Percentiles rank a stretch among this genome's conserved stretches.
Evolutionary conservation across 2,797 vertebrate species (phyloP).

Genomic region (Bucorvus abyssinicus): DNA sequence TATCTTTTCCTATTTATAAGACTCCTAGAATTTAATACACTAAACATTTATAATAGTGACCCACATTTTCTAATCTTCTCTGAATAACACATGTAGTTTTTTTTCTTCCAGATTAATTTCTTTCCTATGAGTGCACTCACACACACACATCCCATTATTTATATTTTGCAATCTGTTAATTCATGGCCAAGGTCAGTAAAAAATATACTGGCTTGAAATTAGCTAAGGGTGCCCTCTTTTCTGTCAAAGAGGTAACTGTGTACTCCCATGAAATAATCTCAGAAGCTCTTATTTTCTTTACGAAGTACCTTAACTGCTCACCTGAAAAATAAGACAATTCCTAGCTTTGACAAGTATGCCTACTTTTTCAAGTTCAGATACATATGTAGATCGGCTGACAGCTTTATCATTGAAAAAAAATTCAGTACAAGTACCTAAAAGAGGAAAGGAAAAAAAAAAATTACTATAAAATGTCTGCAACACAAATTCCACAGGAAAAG

Average conservation of each 20-base stretch:
- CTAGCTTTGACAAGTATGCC: slow-evolving; percentile 87
- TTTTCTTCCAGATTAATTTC: neutral
- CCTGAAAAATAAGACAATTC: slow-evolving; percentile 96
- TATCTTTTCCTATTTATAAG: neutral
- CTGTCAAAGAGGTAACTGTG: neutral
- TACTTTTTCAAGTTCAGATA: slow-evolving; percentile 82
- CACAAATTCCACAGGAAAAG: neutral
- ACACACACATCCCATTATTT: neutral
- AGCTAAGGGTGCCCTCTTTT: neutral
- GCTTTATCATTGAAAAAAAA: slow-evolving; percentile 78
- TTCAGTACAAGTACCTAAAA: slow-evolving; percentile 83
- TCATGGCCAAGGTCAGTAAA: neutral
- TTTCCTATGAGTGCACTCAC: neutral
- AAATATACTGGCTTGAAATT: neutral
- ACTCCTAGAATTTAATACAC: neutral
- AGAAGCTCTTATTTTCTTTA: neutral
- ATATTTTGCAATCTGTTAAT: neutral
- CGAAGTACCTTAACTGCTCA: slow-evolving; percentile 53
- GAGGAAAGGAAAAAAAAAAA: neutral
- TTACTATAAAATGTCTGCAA: neutral
- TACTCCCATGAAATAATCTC: neutral
- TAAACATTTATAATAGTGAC: neutral
- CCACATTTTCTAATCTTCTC: neutral
- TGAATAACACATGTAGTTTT: neutral
- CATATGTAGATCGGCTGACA: slow-evolving; percentile 78